Evolutionary conservation across 2,797 vertebrate species (phyloP).

Genomic region (Gambelia wislizenii): DNA sequence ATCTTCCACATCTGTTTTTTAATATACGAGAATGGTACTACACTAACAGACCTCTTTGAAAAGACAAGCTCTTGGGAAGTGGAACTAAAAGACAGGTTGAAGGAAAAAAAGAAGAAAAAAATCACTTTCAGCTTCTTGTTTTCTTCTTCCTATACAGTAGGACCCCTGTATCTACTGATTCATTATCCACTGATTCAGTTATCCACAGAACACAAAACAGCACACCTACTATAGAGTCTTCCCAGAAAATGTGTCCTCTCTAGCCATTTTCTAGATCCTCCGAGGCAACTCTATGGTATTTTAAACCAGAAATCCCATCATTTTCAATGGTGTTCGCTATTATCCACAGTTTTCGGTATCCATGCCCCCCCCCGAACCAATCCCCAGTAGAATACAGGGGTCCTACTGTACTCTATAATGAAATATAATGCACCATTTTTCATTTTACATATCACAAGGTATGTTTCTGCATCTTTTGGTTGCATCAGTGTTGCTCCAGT

Average conservation of each 20-base stretch:
- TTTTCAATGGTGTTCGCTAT: no score
- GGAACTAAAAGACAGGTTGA: neutral
- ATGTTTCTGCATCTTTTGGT: neutral
- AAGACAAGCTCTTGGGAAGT: neutral
- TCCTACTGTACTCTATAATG: neutral
- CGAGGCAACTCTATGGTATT: no score
- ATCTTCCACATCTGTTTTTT: neutral
- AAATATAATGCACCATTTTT: neutral
- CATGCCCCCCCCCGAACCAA: no score
- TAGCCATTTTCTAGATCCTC: no score
- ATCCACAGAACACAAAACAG: no score
- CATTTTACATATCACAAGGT: neutral
- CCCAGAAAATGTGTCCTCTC: no score
- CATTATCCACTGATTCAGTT: no score
- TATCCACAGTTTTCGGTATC: no score
- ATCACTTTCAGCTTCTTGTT: neutral
- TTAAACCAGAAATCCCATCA: no score
- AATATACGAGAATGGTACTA: neutral
- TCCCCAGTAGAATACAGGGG: no score
- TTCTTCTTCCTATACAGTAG: neutral
- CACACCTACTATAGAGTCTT: no score
- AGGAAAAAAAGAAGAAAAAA: neutral
- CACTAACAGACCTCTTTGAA: neutral
- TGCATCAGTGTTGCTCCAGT: neutral
- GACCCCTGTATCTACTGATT: no score